phyloP scores from a whole-genome alignment of 2,888 invertebrate species.

The Acleris literana region DNA sequence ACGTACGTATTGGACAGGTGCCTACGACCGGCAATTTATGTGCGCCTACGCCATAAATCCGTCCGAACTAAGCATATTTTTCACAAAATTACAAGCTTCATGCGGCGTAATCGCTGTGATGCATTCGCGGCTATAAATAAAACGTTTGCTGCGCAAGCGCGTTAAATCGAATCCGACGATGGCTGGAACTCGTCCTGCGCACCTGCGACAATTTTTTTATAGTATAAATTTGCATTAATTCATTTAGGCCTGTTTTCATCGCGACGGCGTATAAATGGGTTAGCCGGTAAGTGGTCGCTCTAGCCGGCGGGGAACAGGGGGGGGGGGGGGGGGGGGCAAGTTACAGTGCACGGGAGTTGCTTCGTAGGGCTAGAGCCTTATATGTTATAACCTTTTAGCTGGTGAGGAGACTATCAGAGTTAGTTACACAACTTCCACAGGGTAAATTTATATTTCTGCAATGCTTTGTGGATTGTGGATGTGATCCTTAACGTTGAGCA shows the following conservation, averaged over 20 bases:
- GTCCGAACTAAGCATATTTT: conserved; percentile 41
- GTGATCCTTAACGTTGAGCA: too few species aligned
- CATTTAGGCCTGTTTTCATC: conserved; percentile 81
- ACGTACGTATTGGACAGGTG: conserved; percentile 25
- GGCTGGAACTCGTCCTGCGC: conserved; percentile 78
- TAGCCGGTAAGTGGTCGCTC: conserved; percentile 80
- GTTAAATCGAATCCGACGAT: conserved; percentile 79
- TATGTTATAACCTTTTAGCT: too few species aligned
- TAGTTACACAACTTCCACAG: too few species aligned
- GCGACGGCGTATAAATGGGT: conserved; percentile 77
- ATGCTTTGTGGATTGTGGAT: too few species aligned
- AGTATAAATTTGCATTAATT: conserved; percentile 84
- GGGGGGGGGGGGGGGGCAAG: conserved; percentile 23
- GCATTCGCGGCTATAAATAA: conserved; percentile 73
- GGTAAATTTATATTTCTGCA: too few species aligned
- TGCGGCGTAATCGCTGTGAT: conserved; percentile 60
- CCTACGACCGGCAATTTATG: conserved; percentile 20
- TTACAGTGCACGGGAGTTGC: conserved; percentile 34
- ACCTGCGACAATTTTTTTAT: conserved; percentile 84
- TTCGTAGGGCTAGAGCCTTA: conserved; percentile 1
- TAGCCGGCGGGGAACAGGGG: conserved; percentile 55
- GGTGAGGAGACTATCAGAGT: too few species aligned
- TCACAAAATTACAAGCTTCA: conserved; percentile 51
- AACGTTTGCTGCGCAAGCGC: conserved; percentile 75
- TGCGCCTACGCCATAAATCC: conserved; percentile 29